Base-by-base conservation (phyloP, 2,113 vertebrate genomes). In the Lipophrys pholis region DNA sequence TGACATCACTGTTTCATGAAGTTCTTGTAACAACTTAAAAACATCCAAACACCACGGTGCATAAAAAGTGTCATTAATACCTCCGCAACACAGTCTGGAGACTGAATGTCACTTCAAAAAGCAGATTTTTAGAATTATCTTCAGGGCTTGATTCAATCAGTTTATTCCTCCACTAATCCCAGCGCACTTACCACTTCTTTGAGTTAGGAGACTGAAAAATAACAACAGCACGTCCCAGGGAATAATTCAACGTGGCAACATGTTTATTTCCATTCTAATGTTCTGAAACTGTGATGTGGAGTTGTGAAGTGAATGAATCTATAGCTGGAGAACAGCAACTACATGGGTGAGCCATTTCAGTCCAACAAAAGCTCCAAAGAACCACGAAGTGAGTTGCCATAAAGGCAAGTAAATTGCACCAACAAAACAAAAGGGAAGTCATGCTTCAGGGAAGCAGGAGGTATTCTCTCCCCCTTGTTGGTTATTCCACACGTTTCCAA, bases 371-470 rank as follows among this genome's bases (percentile, higher is more conserved):
- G 73, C 54, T 78, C 76, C 72, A 73, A 82, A 63, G 65, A 66
- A n/a, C 36, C 6, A 64, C 52, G 70, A 64, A 69, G 58, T 66
- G 66, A 79, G 65, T 45, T 30, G 82, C 69, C 68, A 80, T 8
- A 51, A 78, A 77, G 58, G 69, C 62, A 45, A 76, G 65, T 69
- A 77, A 83, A 83, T 43, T 74, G 86, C 74, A 65, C 73, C 56
- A 66, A 36, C 56, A 70, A 86, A 84, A 86, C 78, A 78, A 85
- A 88, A 59, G 72, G 55, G 69, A 76, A 79, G 83, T 90, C 87
- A 88, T 70, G 79, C 84, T 85, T 87, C 70, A 83, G 43, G 82
- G 69, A 82, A 81, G 80, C 63, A 64, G 60, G 85, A 86, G 78
- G 82, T 82, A 74, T 75, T 82, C 68, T 82, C 77, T 85, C 50